A percentile compares a stretch with the other conserved stretches of the same genome.
These are phyloP conservation scores for Porites lobata DNA, from an alignment of 92 coral and sea anemone species.

Conservation along the genomic window DNA sequence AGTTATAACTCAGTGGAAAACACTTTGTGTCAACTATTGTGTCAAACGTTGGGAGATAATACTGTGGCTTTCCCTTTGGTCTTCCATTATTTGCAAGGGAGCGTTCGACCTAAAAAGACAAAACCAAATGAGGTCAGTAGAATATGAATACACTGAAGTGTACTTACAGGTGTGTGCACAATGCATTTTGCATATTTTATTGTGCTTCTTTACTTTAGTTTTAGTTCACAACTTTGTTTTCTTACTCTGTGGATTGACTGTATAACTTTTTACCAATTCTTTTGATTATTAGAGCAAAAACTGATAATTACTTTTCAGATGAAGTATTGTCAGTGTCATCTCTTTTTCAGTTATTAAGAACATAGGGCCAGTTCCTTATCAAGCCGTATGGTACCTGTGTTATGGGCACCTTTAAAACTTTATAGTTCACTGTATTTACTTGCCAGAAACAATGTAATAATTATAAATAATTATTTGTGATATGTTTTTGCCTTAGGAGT, in stretches of 20 bases:
- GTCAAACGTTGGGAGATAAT: slow-evolving; percentile 32
- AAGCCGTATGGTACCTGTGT: no score
- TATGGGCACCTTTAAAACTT: no score
- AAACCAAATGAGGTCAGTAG: background rate
- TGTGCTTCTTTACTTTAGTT: background rate
- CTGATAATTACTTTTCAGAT: background rate
- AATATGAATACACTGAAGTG: slow-evolving; percentile 1
- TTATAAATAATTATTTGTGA: no score
- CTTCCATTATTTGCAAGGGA: slow-evolving; percentile 46
- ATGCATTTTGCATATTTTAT: background rate
- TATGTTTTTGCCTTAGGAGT: no score
- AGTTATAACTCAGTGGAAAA: slow-evolving; percentile 47
- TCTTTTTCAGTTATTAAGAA: slow-evolving; percentile 5
- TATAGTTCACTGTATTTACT: no score
- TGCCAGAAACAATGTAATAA: no score
- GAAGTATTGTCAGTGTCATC: background rate
- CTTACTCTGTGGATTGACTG: no score
- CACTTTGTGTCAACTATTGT: slow-evolving; percentile 46
- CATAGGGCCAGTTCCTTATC: no score
- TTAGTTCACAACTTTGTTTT: no score
- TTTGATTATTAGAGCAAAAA: background rate
- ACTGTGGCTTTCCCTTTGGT: slow-evolving; percentile 46
- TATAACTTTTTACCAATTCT: no score
- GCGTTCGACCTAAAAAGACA: slow-evolving; percentile 41
- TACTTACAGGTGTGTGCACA: background rate